These are phyloP conservation scores for Drosophila repleta DNA, from an alignment of 1,140 invertebrate species.

Conservation along the genomic window DNA sequence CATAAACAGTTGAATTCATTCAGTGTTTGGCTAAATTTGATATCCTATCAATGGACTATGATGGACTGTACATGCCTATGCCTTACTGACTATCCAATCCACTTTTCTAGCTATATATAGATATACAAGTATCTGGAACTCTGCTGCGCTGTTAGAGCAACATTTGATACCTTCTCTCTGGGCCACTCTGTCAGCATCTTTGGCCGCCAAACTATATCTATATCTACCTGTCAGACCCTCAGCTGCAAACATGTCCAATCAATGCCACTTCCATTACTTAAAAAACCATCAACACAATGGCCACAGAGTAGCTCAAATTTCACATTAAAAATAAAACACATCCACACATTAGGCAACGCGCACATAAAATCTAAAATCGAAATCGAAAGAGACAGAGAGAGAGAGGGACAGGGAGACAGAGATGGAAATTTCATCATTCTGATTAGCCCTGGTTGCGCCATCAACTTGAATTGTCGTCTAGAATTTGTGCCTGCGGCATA, in stretches of 20 bases:
- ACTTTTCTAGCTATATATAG: too few relatives aligned
- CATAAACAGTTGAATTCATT: not conserved
- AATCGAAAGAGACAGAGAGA: not conserved
- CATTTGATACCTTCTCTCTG: conserved; percentile 11
- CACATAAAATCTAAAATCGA: conserved; percentile 14
- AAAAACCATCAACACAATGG: conserved; percentile 50
- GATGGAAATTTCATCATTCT: conserved; percentile 77
- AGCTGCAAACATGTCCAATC: conserved; percentile 51
- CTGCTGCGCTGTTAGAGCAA: not conserved
- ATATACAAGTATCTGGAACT: not conserved
- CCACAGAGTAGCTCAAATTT: conserved; percentile 64
- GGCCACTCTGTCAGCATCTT: not conserved
- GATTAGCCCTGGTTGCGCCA: conserved; percentile 59
- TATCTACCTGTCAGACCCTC: conserved; percentile 56
- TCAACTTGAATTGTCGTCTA: conserved; percentile 35
- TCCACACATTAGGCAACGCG: conserved; percentile 24
- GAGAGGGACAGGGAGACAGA: not conserved
- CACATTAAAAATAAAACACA: conserved; percentile 33
- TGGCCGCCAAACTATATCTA: conserved; percentile 3
- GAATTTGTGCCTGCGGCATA: conserved; percentile 48
- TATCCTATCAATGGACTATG: not conserved
- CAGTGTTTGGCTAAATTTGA: not conserved
- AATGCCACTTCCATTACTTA: conserved; percentile 65
- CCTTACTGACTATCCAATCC: too few relatives aligned
- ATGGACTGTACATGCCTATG: too few relatives aligned